Evolutionary conservation across 2,888 invertebrate species (phyloP).

Genomic region (Pemphredon lugubris): DNA sequence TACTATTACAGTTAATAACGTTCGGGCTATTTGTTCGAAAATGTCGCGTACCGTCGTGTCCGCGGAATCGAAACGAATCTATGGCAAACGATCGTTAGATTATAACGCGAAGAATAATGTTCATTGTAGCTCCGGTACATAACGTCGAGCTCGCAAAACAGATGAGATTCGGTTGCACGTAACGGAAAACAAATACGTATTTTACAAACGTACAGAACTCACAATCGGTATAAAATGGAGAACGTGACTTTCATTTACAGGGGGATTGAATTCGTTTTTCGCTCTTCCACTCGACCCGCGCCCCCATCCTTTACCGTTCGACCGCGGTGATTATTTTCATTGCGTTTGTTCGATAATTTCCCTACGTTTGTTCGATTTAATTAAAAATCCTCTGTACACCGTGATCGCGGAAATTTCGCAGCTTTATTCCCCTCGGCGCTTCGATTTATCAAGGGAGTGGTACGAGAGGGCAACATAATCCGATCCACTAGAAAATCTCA

Average conservation of each 20-base stretch:
- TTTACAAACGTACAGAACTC: constrained; percentile 9
- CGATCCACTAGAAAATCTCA: constrained; percentile 1
- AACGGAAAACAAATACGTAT: constrained; percentile 20
- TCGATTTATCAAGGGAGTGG: neutral
- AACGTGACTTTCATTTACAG: constrained; percentile 47
- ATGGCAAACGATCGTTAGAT: neutral
- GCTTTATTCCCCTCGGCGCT: constrained; percentile 18
- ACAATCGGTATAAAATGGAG: constrained; percentile 35
- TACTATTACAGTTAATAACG: no score
- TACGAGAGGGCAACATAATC: constrained; percentile 7
- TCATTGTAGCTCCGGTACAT: neutral
- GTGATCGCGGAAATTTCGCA: constrained; percentile 17
- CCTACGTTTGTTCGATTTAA: constrained; percentile 39
- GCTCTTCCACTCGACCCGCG: no score
- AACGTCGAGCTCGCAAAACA: no score
- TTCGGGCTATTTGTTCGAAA: no score
- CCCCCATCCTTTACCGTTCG: neutral
- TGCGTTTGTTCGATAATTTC: constrained; percentile 37
- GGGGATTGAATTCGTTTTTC: constrained; percentile 7
- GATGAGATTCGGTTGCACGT: neutral
- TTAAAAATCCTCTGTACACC: constrained; percentile 29
- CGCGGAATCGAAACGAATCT: no score
- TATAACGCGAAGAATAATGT: neutral
- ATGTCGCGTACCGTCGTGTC: no score
- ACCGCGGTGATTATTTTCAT: constrained; percentile 22